These are phyloP conservation scores for Tringa solitaria DNA, from an alignment of 2,113 vertebrate genomes.

Conservation along the genomic window DNA sequence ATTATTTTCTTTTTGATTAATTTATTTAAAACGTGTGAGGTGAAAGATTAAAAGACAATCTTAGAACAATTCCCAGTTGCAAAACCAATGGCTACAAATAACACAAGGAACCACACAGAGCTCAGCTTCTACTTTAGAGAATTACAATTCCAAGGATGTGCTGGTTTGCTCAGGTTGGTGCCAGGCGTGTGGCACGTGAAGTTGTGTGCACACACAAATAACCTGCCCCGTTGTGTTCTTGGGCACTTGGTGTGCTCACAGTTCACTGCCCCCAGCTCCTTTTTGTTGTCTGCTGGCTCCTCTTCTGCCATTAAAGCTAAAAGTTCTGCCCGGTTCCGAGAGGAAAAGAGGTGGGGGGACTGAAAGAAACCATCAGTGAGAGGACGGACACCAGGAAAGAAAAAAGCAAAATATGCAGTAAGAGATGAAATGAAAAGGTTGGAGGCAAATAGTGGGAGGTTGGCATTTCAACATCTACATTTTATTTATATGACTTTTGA, in stretches of 20 bases:
- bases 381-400: background rate
- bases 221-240: background rate
- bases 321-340: background rate
- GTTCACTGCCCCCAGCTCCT: background rate
- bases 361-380: background rate
- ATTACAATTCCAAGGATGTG: fast-evolving
- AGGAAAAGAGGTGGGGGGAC: background rate
- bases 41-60: background rate
- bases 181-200: background rate
- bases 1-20: too few species aligned
- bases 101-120: background rate
- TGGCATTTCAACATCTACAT: background rate
- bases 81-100: background rate
- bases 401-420: background rate
- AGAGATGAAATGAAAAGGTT: background rate
- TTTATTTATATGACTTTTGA: conserved; percentile 1
- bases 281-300: background rate
- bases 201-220: background rate
- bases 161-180: background rate
- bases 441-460: background rate
- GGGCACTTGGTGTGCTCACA: background rate
- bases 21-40: background rate
- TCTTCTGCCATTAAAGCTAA: background rate
- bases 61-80: background rate
- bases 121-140: background rate